Percentiles rank a stretch among this genome's conserved stretches.
These are phyloP conservation scores for Vanessa atalanta DNA, from an alignment of 1,140 invertebrate genomes.

Conservation along the genomic window DNA sequence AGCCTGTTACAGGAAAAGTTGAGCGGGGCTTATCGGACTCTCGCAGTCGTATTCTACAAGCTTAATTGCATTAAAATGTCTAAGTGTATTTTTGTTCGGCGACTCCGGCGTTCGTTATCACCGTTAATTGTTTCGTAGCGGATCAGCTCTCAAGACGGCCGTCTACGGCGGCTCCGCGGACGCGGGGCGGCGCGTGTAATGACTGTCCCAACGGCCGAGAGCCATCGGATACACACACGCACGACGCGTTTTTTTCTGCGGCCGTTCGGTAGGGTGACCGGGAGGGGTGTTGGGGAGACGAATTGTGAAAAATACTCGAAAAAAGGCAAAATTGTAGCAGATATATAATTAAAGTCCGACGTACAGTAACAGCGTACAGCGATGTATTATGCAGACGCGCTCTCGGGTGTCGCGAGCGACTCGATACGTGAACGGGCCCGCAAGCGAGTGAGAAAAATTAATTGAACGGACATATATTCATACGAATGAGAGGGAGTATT, in stretches of 20 bases:
- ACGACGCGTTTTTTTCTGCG: constrained; percentile 61
- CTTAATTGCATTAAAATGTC: constrained; percentile 73
- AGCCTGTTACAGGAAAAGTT: constrained; percentile 79
- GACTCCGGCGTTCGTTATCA: constrained; percentile 49
- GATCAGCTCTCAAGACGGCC: constrained; percentile 33
- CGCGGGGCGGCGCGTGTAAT: constrained; percentile 35
- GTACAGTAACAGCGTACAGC: constrained; percentile 71
- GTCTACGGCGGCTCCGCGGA: constrained; percentile 15
- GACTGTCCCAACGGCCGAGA: constrained; percentile 26
- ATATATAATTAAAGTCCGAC: constrained; percentile 80
- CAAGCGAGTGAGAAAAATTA: constrained; percentile 62
- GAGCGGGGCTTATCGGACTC: constrained; percentile 73
- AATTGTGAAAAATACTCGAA: constrained; percentile 81
- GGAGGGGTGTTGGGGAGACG: constrained; percentile 60
- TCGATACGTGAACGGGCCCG: constrained; percentile 48
- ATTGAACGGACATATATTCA: constrained; percentile 54
- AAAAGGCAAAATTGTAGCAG: constrained; percentile 81
- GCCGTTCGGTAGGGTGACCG: constrained; percentile 56
- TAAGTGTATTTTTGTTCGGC: constrained; percentile 60
- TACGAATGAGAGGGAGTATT: constrained; percentile 23
- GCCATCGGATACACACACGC: constrained; percentile 59
- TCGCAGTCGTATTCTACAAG: constrained; percentile 64
- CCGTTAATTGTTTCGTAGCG: constrained; percentile 38
- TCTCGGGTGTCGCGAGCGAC: constrained; percentile 61
- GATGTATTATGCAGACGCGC: constrained; percentile 77